A percentile compares a stretch with the other conserved stretches of the same genome.
These are phyloP conservation scores for Phyllostomus discolor DNA, from an alignment of 2,113 vertebrate genomes.

Conservation along the genomic window DNA sequence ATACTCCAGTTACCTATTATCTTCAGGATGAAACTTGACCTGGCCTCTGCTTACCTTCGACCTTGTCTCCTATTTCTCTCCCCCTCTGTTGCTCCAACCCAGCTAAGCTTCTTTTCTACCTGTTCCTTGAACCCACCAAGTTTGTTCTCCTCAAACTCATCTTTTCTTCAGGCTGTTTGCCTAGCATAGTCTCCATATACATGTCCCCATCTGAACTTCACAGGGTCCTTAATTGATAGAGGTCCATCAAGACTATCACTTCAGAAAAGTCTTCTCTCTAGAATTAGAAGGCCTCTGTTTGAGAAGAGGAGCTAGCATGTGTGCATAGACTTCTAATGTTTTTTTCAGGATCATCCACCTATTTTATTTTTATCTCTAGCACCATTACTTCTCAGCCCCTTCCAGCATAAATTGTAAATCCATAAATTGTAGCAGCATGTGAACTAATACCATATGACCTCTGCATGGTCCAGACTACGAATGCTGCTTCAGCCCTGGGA, in stretches of 20 bases:
- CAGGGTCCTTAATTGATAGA: background rate
- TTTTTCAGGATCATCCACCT: background rate
- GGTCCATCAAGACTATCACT: background rate
- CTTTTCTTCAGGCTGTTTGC: background rate
- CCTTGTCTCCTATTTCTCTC: background rate
- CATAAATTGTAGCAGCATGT: background rate
- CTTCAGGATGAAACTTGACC: fast-evolving
- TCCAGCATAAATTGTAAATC: background rate
- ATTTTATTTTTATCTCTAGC: background rate
- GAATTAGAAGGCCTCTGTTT: background rate
- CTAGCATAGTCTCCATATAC: background rate
- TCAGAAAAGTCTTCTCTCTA: background rate
- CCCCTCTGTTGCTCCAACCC: background rate
- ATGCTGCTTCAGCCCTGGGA: background rate
- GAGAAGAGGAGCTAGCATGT: background rate
- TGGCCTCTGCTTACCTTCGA: background rate
- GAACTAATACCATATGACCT: background rate
- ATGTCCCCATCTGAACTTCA: background rate
- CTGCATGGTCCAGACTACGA: background rate
- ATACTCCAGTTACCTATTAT: background rate
- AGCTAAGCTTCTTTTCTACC: background rate
- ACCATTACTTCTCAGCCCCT: background rate
- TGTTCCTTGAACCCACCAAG: background rate
- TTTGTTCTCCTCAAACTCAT: background rate
- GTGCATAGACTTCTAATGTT: background rate